phyloP scores from a whole-genome alignment of 2,113 vertebrate genomes.

The Atherinomorus stipes region DNA sequence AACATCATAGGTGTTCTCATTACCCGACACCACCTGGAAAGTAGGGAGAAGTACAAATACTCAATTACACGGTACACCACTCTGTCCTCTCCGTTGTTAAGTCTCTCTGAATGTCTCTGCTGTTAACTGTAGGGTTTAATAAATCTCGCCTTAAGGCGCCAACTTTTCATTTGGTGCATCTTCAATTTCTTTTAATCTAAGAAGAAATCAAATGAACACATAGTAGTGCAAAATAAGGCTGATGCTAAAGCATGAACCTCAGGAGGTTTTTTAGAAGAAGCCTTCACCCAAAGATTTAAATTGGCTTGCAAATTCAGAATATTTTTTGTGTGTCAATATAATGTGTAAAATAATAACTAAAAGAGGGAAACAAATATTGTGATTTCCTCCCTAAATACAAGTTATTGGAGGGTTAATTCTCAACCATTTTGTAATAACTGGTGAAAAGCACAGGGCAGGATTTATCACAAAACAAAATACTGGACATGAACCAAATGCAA shows the following conservation, averaged over 20 bases:
- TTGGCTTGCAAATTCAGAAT: conserved; percentile 11
- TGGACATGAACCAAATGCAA: conserved; percentile 25
- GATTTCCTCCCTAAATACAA: conserved; percentile 1
- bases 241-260: conserved; percentile 7
- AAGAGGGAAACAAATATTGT: conserved; percentile 6
- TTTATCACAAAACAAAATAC: conserved; percentile 29
- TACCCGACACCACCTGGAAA: conserved; percentile 90
- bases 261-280: conserved; percentile 9
- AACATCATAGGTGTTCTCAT: conserved; percentile 91
- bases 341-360: conserved; percentile 12
- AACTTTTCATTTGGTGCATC: conserved; percentile 27
- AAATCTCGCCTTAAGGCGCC: conserved; percentile 16
- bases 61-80: conserved; percentile 16
- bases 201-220: conserved; percentile 17
- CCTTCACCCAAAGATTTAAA: conserved; percentile 8
- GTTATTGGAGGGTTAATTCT: not conserved
- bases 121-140: conserved; percentile 16
- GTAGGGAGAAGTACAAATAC: conserved; percentile 24
- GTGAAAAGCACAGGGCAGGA: conserved; percentile 12
- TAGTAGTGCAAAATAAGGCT: not conserved
- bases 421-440: not conserved
- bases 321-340: conserved; percentile 16
- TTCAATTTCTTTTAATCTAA: conserved; percentile 25
- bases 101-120: not conserved
- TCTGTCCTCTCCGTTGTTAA: not conserved